Evolutionary conservation across 2,113 vertebrate genomes (phyloP), one percentile per base, ranked within the genome.

Genomic region (Circaetus cinerascens): DNA sequence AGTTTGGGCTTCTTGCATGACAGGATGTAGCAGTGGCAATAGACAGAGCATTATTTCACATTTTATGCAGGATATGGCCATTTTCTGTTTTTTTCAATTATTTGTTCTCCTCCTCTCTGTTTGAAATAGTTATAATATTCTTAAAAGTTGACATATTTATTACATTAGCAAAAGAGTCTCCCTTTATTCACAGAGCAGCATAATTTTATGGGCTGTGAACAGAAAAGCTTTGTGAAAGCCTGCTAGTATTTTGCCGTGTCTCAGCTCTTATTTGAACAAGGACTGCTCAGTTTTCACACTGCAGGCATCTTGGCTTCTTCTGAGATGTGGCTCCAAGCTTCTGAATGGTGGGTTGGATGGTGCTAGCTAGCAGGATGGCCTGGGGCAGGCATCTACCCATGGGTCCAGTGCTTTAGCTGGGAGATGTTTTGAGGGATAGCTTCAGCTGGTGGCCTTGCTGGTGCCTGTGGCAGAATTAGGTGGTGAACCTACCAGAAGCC

Each of bases 61-160:
- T 74, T 89, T 90, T 69, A 17, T 17, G 36, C 9, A 66, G 36
- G 95, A 51, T 36, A 41, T 15, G 7, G 13, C 26, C 0, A 1
- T 80, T 80, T 74, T 15, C 32, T 80, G 48, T 25, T 59, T 59
- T 69, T 80, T 82, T 20, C n/a, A 63, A 25, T 45, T 48, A 36
- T 36, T 93, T 85, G 2, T 76, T 94, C 25, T 67, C 7, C 50
- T 68, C 11, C 17, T 50, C 34, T 88, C 46, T 41, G 22, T 95
- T 63, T 90, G 78, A 95, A 93, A 88, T 51, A 15, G 59, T 36
- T 83, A 34, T 38, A 80, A 80, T 90, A n/a, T 27, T 88, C 75
- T 59, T 90, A 63, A 67, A 93, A 92, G 55, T 46, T 92, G 82
- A 66, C n/a, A 22, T 50, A 53, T 76, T 90, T 66, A 88, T 86